Conservation (phyloP, 2,797 vertebrate species). For the Enteromius treurensis region DNA sequence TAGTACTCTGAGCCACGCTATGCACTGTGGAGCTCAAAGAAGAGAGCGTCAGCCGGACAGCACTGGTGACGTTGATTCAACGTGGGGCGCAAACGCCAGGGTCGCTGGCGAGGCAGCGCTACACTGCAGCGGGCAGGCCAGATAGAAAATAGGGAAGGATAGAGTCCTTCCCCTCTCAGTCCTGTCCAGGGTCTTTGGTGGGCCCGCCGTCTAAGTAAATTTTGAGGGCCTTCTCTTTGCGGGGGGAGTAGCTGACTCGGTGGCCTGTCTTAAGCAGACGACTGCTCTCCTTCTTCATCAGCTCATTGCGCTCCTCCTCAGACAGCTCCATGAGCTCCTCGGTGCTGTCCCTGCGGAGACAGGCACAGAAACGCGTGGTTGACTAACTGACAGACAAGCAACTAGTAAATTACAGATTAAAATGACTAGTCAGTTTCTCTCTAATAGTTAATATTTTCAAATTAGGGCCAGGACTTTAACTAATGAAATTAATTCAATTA, state of each 20-base stretch:
- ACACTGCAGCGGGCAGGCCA: constrained; percentile 78
- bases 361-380: neutral
- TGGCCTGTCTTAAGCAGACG: constrained; percentile 98
- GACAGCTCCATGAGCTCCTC: constrained; percentile 93
- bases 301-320: constrained; percentile 94
- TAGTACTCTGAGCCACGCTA: constrained; percentile 86
- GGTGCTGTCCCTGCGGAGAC: constrained; percentile 84
- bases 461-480: too few relatives aligned
- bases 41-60: constrained; percentile 77
- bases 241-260: constrained; percentile 96
- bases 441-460: neutral
- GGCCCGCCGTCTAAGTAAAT: constrained; percentile 98
- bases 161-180: constrained; percentile 78
- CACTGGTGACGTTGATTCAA: constrained; percentile 85
- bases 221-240: constrained; percentile 99
- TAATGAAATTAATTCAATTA: too few relatives aligned
- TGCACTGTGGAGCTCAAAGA: constrained; percentile 78
- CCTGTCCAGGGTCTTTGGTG: constrained; percentile 91
- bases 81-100: constrained; percentile 69
- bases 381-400: neutral
- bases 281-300: constrained; percentile 99
- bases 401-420: neutral
- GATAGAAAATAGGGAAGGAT: constrained; percentile 69
- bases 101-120: constrained; percentile 78
- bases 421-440: neutral